Evolutionary conservation across 1,140 invertebrate genomes (phyloP).

Genomic region (Drosophila arizonae): DNA sequence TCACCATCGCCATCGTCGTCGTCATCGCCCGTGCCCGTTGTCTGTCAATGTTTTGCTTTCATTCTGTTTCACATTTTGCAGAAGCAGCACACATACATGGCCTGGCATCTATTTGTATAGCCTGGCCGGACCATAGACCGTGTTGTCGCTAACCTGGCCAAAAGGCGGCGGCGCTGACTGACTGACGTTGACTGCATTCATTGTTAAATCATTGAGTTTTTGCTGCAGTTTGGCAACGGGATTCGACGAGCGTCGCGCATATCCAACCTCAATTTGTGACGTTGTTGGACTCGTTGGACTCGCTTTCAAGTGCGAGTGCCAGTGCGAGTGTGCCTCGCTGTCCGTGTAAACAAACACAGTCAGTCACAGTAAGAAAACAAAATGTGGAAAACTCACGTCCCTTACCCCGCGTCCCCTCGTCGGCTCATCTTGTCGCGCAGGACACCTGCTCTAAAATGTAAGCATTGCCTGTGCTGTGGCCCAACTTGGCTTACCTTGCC

Average conservation of each 20-base stretch:
- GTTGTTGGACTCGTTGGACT: slow-evolving; percentile 13
- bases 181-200: slow-evolving; percentile 55
- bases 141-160: slow-evolving; percentile 51
- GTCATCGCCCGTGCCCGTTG: slow-evolving; percentile 43
- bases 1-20: slow-evolving; percentile 55
- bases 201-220: slow-evolving; percentile 81
- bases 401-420: not conserved
- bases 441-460: slow-evolving; percentile 73
- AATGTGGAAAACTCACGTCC: slow-evolving; percentile 55
- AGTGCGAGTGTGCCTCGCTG: slow-evolving; percentile 33
- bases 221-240: slow-evolving; percentile 75
- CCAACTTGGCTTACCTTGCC: not conserved
- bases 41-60: slow-evolving; percentile 80
- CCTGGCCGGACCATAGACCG: slow-evolving; percentile 37
- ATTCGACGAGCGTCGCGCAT: slow-evolving; percentile 54
- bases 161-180: slow-evolving; percentile 40
- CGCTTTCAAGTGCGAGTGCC: slow-evolving; percentile 21
- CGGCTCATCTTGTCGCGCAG: slow-evolving; percentile 14
- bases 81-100: slow-evolving; percentile 6
- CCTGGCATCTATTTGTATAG: slow-evolving; percentile 64
- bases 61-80: slow-evolving; percentile 44
- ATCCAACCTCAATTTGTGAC: slow-evolving; percentile 73
- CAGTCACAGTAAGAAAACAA: slow-evolving; percentile 69
- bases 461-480: slow-evolving; percentile 38
- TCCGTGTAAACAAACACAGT: slow-evolving; percentile 74